Evolutionary conservation across 2,797 vertebrate genomes (phyloP).

Genomic region (Acipenser ruthenus): DNA sequence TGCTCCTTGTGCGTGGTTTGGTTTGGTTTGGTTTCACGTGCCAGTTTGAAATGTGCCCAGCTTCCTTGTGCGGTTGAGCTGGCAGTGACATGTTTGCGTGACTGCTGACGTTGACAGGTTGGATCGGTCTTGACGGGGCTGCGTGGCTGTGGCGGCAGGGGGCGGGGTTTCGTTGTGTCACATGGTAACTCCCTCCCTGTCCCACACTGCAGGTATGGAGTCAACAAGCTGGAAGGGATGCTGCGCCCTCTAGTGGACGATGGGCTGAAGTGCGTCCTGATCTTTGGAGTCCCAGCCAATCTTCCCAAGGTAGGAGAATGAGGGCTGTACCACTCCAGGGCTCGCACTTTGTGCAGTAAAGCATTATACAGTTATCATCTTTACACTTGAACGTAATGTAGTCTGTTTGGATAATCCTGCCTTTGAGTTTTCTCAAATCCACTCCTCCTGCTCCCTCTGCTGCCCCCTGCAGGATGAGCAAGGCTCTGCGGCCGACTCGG

Average conservation of each 20-base stretch:
- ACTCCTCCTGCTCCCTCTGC: background rate
- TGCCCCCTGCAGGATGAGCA: conserved; percentile 65
- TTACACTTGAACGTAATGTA: background rate
- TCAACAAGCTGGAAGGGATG: conserved; percentile 82
- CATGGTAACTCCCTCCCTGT: background rate
- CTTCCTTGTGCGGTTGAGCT: too few species aligned
- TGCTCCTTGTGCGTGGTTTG: too few species aligned
- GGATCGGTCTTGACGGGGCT: too few species aligned
- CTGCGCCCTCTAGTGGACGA: conserved; percentile 76
- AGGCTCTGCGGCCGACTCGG: conserved; percentile 77
- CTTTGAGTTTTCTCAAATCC: background rate
- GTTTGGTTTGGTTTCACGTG: too few species aligned
- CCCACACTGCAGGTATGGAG: conserved; percentile 67
- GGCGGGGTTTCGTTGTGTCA: too few species aligned
- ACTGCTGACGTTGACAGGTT: too few species aligned
- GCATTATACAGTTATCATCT: background rate
- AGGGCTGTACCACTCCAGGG: background rate
- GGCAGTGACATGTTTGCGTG: too few species aligned
- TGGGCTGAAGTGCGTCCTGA: conserved; percentile 80
- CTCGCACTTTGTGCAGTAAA: background rate
- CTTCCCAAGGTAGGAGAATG: conserved; percentile 66
- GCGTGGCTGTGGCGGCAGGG: too few species aligned
- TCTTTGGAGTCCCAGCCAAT: conserved; percentile 88
- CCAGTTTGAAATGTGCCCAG: too few species aligned
- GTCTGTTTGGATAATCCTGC: background rate